phyloP scores from a whole-genome alignment of 2,888 invertebrate species.

The Melanotus villosus region DNA sequence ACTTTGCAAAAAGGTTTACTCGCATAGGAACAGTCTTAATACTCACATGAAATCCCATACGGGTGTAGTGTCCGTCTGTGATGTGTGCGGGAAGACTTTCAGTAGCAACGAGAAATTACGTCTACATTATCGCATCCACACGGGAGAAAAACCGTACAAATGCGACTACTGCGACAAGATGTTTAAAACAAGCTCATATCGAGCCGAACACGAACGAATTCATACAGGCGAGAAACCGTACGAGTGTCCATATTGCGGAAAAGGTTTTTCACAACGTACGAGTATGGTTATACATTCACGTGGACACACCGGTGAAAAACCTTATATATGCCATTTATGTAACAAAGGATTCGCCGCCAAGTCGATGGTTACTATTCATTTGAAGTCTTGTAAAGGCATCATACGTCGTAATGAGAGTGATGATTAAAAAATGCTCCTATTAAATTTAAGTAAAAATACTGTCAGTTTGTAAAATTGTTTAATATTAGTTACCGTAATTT shows the following conservation, averaged over 20 bases:
- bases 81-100: slow-evolving; percentile 64
- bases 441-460: too few species aligned
- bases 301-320: slow-evolving; percentile 58
- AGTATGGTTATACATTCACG: slow-evolving; percentile 48
- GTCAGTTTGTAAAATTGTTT: too few species aligned
- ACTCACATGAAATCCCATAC: slow-evolving; percentile 67
- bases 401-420: background rate
- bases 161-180: slow-evolving; percentile 58
- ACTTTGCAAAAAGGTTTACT: slow-evolving; percentile 65
- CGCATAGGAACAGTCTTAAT: slow-evolving; percentile 61
- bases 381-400: slow-evolving; percentile 58
- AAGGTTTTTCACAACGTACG: slow-evolving; percentile 48
- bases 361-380: slow-evolving; percentile 63
- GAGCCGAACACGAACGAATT: slow-evolving; percentile 75
- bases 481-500: too few species aligned
- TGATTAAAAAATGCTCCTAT: too few species aligned
- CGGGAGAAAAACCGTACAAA: slow-evolving; percentile 54
- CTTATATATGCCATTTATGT: slow-evolving; percentile 63
- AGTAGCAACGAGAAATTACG: slow-evolving; percentile 64
- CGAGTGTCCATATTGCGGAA: slow-evolving; percentile 51
- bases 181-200: slow-evolving; percentile 71
- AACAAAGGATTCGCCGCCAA: slow-evolving; percentile 63
- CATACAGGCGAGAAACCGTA: slow-evolving; percentile 68
- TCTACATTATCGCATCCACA: slow-evolving; percentile 59
- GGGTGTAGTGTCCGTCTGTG: slow-evolving; percentile 69